Evolutionary conservation across 2,888 invertebrate species (phyloP), one percentile per base, ranked within the genome.

Genomic region (Eristalis intricaria): DNA sequence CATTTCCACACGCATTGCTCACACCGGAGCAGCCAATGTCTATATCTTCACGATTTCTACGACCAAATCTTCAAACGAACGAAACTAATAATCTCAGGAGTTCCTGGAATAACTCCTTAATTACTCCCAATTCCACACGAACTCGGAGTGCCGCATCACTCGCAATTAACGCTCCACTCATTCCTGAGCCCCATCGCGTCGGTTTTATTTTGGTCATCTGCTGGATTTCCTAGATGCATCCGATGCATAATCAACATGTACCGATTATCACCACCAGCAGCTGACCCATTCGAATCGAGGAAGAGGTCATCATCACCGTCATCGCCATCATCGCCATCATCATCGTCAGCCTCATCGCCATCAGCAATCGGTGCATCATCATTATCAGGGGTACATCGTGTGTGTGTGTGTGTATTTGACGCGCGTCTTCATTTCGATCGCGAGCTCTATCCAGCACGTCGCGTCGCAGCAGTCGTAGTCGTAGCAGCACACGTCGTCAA

Each of bases 331-430:
- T 26, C 77, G 32, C 19, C 43, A 68, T 13, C 58, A 22, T 69
- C 73, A 73, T 75, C 60, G 68, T 15, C 69, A 29, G 63, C 73
- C 56, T 65, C 79, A 23, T 50, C 65, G 58, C 61, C 66, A 80
- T 56, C 78, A 82, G 63, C 83, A 78, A 78, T 75, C 77, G 56
- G 50, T 40, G 73, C 85, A 74, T 74, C 85, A 82, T 86, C 81
- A 86, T 86, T 78, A 86, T 69, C 85, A 86, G 71, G 58, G 69
- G 60, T 69, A 77, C 63, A 81, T 86, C 86, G 78, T 69, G 8
- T 38, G 22, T 22, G 56, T 19, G 56, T 22, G 56, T 8, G 7
- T 7, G 32, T 32, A 1, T 7, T 8, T 8, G 32, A 22, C 60
- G 60, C 71, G 83, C 73, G 84, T 84, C 84, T 83, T 87, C 83